phyloP scores from a whole-genome alignment of 2,888 invertebrate genomes.

The Morpho deidamia region DNA sequence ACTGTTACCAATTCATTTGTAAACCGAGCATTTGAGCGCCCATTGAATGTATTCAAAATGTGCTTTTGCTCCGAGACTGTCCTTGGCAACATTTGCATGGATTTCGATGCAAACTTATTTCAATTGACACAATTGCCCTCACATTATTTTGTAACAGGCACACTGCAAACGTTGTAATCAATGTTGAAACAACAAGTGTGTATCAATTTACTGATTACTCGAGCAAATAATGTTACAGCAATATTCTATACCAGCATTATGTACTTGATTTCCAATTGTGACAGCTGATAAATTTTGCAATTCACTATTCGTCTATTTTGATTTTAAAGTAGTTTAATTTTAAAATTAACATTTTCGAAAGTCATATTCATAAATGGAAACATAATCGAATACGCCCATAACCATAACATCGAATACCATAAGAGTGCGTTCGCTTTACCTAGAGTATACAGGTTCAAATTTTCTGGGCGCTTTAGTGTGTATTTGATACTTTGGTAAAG shows the following conservation, averaged over 20 bases:
- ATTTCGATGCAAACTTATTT: conserved; percentile 38
- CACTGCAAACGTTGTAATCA: conserved; percentile 14
- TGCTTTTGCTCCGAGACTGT: conserved; percentile 27
- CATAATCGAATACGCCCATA: not conserved
- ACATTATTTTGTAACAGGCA: conserved; percentile 29
- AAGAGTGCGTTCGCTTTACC: no score
- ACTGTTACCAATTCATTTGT: conserved; percentile 19
- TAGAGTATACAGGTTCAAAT: no score
- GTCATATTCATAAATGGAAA: not conserved
- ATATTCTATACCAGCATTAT: not conserved
- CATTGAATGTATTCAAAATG: conserved; percentile 11
- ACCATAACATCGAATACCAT: no score
- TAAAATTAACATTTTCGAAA: no score
- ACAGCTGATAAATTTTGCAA: no score
- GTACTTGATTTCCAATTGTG: no score
- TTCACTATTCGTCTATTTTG: no score
- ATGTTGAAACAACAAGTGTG: conserved; percentile 11
- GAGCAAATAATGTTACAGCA: conserved; percentile 1
- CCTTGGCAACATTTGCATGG: conserved; percentile 45
- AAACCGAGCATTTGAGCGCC: conserved; percentile 4
- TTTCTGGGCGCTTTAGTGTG: no score
- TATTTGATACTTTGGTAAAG: no score
- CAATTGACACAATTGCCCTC: conserved; percentile 37
- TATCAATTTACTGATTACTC: conserved; percentile 18
- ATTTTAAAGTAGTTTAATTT: no score